Percentiles rank a stretch among this genome's conserved stretches.
Evolutionary conservation across 2,888 invertebrate species (phyloP).

Genomic region (Nycteola revayana): DNA sequence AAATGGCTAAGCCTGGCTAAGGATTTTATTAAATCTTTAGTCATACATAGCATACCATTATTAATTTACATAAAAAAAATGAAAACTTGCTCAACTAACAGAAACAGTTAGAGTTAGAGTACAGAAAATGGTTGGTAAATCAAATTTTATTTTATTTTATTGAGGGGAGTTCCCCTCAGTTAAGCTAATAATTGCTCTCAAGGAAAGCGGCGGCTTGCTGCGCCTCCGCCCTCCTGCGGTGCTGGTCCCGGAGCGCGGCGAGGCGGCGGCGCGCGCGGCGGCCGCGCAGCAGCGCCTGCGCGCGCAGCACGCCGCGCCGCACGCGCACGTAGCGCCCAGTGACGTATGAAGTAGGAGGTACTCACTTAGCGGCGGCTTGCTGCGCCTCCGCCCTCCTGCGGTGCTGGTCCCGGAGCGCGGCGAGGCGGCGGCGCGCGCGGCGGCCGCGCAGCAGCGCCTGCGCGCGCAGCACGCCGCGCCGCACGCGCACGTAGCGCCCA

Average conservation of each 20-base stretch:
- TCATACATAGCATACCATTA: too few relatives aligned
- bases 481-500: slow-evolving; percentile 49
- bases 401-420: slow-evolving; percentile 87
- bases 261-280: slow-evolving; percentile 86
- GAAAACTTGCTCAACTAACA: too few relatives aligned
- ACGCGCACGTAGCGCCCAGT: slow-evolving; percentile 74
- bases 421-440: slow-evolving; percentile 85
- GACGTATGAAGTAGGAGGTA: slow-evolving; percentile 63
- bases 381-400: slow-evolving; percentile 88
- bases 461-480: background rate
- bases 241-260: slow-evolving; percentile 86
- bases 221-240: slow-evolving; percentile 86
- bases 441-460: slow-evolving; percentile 81
- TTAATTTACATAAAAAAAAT: too few relatives aligned
- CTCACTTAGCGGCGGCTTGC: slow-evolving; percentile 82
- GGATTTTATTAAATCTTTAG: too few relatives aligned
- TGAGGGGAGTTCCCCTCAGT: too few relatives aligned
- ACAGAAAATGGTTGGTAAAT: too few relatives aligned
- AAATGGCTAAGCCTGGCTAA: too few relatives aligned
- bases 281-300: slow-evolving; percentile 76
- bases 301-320: background rate
- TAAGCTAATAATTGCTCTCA: too few relatives aligned
- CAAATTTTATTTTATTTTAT: too few relatives aligned
- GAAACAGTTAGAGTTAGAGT: too few relatives aligned
- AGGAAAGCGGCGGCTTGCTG: slow-evolving; percentile 85